Evolutionary conservation across 1,140 invertebrate species (phyloP).

Genomic region (Drosophila erecta): DNA sequence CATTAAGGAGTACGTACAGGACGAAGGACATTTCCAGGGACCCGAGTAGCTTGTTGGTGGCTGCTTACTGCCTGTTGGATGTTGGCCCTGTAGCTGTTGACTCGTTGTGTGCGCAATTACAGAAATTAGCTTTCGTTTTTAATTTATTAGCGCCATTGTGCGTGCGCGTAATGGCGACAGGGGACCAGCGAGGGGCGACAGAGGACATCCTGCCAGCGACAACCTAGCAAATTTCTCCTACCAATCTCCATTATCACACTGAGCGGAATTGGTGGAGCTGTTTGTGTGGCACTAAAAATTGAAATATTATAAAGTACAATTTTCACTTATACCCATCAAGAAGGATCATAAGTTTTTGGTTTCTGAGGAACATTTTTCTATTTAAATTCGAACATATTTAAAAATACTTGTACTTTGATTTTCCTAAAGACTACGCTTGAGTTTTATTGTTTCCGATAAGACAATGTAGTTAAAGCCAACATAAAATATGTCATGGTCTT

Average conservation of each 20-base stretch:
- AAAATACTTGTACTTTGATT: too few relatives aligned
- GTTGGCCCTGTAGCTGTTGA: slow-evolving; percentile 34
- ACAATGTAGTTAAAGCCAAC: background rate
- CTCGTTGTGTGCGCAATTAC: slow-evolving; percentile 73
- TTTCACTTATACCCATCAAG: too few relatives aligned
- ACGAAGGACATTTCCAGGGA: slow-evolving; percentile 16
- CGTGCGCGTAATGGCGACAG: slow-evolving; percentile 76
- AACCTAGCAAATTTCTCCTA: slow-evolving; percentile 37
- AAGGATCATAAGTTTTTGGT: too few relatives aligned
- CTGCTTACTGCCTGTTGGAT: slow-evolving; percentile 25
- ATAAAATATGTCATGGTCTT: background rate
- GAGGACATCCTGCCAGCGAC: slow-evolving; percentile 14
- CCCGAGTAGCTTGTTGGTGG: slow-evolving; percentile 10
- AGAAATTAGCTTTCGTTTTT: slow-evolving; percentile 83
- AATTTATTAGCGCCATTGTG: slow-evolving; percentile 81
- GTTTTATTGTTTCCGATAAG: background rate
- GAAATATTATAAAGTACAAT: too few relatives aligned
- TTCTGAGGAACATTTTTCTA: too few relatives aligned
- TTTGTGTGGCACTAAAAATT: too few relatives aligned
- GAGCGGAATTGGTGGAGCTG: background rate
- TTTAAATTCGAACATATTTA: too few relatives aligned
- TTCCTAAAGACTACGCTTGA: too few relatives aligned
- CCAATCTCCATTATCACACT: slow-evolving; percentile 10
- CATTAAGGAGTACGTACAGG: slow-evolving; percentile 41
- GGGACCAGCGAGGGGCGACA: slow-evolving; percentile 40